Percentiles rank a stretch among this genome's conserved stretches.
phyloP scores from a whole-genome alignment of 2,113 vertebrate genomes.

The Notechis scutatus region DNA sequence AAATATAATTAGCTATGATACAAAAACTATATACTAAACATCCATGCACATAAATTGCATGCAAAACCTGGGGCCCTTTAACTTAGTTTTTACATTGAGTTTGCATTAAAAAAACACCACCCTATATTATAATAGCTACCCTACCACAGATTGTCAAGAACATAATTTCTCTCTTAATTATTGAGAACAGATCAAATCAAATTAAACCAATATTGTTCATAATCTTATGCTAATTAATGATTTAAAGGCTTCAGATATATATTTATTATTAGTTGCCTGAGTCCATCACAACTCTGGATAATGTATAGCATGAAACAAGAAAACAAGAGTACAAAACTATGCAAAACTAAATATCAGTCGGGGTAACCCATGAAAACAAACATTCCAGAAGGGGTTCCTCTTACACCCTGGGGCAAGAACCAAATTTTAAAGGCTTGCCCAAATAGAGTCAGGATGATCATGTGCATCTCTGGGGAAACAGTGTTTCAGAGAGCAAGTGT shows the following conservation, averaged over 20 bases:
- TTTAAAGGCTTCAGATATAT: background rate
- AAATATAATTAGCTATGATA: background rate
- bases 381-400: background rate
- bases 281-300: background rate
- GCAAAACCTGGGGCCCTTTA: background rate
- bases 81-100: background rate
- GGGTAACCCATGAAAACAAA: background rate
- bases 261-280: background rate
- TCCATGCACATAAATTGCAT: background rate
- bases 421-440: background rate
- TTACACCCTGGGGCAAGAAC: background rate
- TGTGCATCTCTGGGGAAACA: background rate
- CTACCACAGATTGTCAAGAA: background rate
- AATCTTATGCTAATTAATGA: background rate
- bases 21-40: background rate
- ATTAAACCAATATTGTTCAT: background rate
- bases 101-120: background rate
- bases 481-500: background rate
- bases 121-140: background rate
- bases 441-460: background rate
- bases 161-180: background rate
- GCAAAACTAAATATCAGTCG: background rate
- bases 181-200: background rate
- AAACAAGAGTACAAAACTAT: background rate
- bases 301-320: background rate